phyloP scores from a whole-genome alignment of 2,888 invertebrate genomes.

The Acronicta alni region DNA sequence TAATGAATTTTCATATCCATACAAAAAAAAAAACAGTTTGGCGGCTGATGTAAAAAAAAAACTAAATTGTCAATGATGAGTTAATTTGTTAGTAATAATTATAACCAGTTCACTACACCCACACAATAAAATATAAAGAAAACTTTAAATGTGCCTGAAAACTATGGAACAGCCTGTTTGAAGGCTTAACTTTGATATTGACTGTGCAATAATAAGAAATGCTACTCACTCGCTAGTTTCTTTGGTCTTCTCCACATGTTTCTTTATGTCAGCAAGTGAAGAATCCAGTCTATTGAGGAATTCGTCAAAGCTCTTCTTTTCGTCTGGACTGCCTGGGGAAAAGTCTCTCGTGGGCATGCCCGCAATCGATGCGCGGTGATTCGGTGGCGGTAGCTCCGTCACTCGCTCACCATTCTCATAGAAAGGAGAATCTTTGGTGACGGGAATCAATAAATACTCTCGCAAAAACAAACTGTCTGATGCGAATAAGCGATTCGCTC shows the following conservation, averaged over 20 bases:
- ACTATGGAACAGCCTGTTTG: too few species aligned
- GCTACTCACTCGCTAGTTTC: conserved; percentile 94
- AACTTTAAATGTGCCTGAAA: too few species aligned
- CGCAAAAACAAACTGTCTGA: conserved; percentile 97
- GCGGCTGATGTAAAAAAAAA: neutral
- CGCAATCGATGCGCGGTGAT: conserved; percentile 89
- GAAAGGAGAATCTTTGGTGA: conserved; percentile 91
- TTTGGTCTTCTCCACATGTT: conserved; percentile 94
- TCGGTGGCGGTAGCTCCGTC: conserved; percentile 80
- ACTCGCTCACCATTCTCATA: conserved; percentile 89
- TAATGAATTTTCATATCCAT: neutral
- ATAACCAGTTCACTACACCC: neutral
- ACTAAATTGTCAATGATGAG: neutral
- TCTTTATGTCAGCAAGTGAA: conserved; percentile 95
- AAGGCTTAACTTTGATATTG: neutral
- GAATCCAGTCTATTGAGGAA: conserved; percentile 95
- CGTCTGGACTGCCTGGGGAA: conserved; percentile 91
- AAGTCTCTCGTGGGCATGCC: conserved; percentile 86
- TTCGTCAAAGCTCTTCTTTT: conserved; percentile 93
- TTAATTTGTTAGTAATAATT: neutral
- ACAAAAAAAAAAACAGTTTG: neutral
- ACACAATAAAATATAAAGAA: too few species aligned
- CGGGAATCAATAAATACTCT: conserved; percentile 96
- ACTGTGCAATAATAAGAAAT: neutral
- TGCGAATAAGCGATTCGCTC: conserved; percentile 97